Percentiles rank a stretch among this genome's conserved stretches.
phyloP scores from a whole-genome alignment of 2,797 vertebrate genomes.

The Muraenolepis orangiensis region DNA sequence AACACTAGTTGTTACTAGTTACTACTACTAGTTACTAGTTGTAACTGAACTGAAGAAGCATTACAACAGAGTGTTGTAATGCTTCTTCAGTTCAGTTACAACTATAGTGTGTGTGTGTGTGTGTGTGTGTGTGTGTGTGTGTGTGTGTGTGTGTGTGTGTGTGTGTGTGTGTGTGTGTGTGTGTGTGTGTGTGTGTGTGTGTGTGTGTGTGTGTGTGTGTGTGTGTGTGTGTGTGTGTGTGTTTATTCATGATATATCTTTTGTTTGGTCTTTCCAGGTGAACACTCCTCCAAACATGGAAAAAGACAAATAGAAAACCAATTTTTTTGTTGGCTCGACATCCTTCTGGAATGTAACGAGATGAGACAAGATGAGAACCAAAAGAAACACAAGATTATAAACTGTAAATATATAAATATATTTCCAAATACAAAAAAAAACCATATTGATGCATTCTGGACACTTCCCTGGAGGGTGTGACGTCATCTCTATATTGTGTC shows the following conservation, averaged over 20 bases:
- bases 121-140: too few relatives aligned
- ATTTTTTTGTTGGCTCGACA: neutral
- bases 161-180: too few relatives aligned
- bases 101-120: too few relatives aligned
- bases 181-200: too few relatives aligned
- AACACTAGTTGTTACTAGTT: too few relatives aligned
- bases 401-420: slow-evolving; percentile 1
- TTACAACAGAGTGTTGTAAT: too few relatives aligned
- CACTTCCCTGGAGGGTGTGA: neutral
- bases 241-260: neutral
- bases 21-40: too few relatives aligned
- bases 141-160: too few relatives aligned
- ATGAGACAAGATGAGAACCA: neutral
- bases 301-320: neutral
- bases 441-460: neutral
- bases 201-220: too few relatives aligned
- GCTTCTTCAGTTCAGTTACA: too few relatives aligned
- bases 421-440: neutral
- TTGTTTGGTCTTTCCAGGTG: neutral
- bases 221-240: too few relatives aligned
- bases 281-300: neutral
- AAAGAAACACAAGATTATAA: neutral
- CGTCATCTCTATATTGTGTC: neutral
- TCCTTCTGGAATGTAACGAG: neutral
- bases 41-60: too few relatives aligned